A percentile compares a stretch with the other conserved stretches of the same genome.
These are phyloP conservation scores for Acanthosoma haemorrhoidale DNA, from an alignment of 2,888 invertebrate species.

Conservation along the genomic window DNA sequence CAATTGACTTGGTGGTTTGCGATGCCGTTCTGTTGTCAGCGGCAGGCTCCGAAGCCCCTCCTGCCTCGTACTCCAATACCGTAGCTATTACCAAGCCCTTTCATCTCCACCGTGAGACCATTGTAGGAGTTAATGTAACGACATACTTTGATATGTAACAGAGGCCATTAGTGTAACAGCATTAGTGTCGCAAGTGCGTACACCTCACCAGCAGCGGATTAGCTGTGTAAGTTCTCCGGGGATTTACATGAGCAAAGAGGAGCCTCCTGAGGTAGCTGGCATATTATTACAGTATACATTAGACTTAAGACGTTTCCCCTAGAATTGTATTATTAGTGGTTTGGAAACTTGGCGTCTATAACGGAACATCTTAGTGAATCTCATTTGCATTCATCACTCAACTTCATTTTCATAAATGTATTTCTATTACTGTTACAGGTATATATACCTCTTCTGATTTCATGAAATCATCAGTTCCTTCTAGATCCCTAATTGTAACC, in stretches of 20 bases:
- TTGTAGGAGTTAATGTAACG: background rate
- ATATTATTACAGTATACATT: slow-evolving; percentile 9
- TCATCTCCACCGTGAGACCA: background rate
- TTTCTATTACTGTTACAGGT: no score
- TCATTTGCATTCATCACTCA: no score
- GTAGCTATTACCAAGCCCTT: slow-evolving; percentile 6
- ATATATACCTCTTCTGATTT: no score
- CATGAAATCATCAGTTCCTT: no score
- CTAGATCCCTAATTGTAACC: no score
- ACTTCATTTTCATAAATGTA: no score
- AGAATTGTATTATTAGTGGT: background rate
- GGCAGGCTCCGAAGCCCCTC: background rate
- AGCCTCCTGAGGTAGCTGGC: background rate
- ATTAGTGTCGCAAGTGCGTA: background rate
- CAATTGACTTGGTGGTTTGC: background rate
- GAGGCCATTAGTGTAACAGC: background rate
- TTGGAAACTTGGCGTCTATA: no score
- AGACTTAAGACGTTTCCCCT: background rate
- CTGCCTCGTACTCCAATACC: no score
- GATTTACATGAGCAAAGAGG: slow-evolving; percentile 9
- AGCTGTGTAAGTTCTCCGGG: background rate
- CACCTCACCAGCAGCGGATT: background rate
- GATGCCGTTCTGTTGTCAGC: background rate
- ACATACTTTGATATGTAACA: slow-evolving; percentile 5
- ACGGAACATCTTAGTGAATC: no score